Conservation (phyloP, 2,113 vertebrate genomes). For the Melanotaenia duboulayi region DNA sequence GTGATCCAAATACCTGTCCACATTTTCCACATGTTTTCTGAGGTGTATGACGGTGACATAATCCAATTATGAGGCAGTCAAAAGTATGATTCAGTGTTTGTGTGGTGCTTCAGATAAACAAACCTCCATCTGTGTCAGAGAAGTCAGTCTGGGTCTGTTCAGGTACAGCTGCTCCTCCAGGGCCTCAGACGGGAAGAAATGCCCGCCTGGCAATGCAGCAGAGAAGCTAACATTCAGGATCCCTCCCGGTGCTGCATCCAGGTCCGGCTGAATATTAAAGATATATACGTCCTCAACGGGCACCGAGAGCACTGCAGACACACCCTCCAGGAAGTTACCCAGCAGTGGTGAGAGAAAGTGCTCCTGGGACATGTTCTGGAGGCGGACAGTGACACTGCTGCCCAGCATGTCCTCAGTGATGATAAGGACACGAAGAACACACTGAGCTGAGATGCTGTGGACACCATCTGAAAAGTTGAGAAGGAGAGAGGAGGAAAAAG, state of each 20-base stretch:
- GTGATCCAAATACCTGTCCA: background rate
- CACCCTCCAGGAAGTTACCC: constrained; percentile 92
- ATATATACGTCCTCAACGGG: constrained; percentile 95
- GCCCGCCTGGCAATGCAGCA: constrained; percentile 87
- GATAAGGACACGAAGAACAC: constrained; percentile 93
- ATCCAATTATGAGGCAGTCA: background rate
- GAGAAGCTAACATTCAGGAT: constrained; percentile 98
- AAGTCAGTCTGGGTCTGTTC: constrained; percentile 90
- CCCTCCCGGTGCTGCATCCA: constrained; percentile 85
- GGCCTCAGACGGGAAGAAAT: constrained; percentile 94
- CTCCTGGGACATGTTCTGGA: constrained; percentile 99
- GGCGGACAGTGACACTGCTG: constrained; percentile 95
- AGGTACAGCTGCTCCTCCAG: constrained; percentile 98
- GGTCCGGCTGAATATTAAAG: constrained; percentile 98
- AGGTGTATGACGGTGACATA: background rate
- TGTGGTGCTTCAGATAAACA: constrained; percentile 12
- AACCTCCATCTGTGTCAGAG: constrained; percentile 92
- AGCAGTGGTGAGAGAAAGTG: constrained; percentile 94
- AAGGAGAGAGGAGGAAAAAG: background rate
- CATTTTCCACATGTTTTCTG: background rate
- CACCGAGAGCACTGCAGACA: constrained; percentile 91
- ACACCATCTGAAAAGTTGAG: constrained; percentile 86
- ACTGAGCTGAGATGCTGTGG: constrained; percentile 95
- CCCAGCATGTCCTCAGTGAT: constrained; percentile 98
- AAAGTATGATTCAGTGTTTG: background rate